Evolutionary conservation across 37 sponge, comb jelly and placozoan species (phyloP).

Genomic region (Diacarnus erythraeanus): DNA sequence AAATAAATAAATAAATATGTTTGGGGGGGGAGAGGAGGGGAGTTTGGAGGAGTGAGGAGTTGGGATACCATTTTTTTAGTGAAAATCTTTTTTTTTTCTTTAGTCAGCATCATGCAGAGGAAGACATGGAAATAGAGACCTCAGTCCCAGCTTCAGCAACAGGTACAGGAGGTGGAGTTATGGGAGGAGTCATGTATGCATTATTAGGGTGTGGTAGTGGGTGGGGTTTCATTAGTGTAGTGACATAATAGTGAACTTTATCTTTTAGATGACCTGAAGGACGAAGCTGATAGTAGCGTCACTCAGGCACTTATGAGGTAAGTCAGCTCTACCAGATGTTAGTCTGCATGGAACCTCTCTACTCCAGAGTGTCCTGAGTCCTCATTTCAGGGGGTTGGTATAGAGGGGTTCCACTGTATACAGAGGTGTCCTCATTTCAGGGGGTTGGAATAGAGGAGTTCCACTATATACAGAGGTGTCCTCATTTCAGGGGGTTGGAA

Average conservation of each 20-base stretch:
- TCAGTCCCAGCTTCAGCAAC: neutral
- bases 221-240: neutral
- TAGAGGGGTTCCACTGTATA: too few species aligned
- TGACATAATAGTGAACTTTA: too few species aligned
- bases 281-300: conserved; percentile 2
- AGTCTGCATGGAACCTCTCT: too few species aligned
- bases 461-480: too few species aligned
- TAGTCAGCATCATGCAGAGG: neutral
- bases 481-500: too few species aligned
- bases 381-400: too few species aligned
- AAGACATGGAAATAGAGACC: conserved; percentile 1
- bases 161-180: neutral
- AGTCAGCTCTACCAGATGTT: too few species aligned
- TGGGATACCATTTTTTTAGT: neutral
- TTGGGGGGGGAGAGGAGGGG: neutral
- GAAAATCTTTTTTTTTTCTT: too few species aligned
- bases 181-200: neutral
- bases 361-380: too few species aligned
- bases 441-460: too few species aligned
- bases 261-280: conserved; percentile 15
- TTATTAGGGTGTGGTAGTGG: neutral
- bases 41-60: neutral
- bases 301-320: neutral
- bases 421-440: too few species aligned
- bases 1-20: neutral